phyloP scores from a whole-genome alignment of 2,797 vertebrate genomes.

The Danio aesculapii region DNA sequence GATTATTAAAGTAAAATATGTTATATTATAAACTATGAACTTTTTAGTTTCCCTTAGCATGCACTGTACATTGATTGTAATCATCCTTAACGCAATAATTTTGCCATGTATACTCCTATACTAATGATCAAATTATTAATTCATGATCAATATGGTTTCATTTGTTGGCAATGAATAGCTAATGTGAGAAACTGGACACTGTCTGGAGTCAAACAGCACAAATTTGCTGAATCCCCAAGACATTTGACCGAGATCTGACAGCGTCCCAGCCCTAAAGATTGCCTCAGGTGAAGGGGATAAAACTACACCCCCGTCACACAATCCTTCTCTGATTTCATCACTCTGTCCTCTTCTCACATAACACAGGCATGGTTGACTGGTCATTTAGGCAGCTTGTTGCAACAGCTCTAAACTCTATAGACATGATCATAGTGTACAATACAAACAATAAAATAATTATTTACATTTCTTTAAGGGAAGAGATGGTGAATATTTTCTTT shows the following conservation, averaged over 20 bases:
- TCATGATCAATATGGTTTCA: not conserved
- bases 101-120: not conserved
- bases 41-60: not conserved
- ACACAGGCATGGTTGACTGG: constrained; percentile 53
- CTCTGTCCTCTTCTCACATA: constrained; percentile 20
- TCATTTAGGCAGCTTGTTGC: constrained; percentile 51
- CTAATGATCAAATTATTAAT: not conserved
- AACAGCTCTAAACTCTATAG: constrained; percentile 30
- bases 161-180: not conserved
- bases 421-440: too few species aligned
- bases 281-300: not conserved
- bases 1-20: not conserved
- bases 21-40: not conserved
- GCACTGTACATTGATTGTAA: not conserved
- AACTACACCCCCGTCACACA: constrained; percentile 51
- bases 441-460: too few species aligned
- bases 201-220: not conserved
- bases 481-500: not conserved
- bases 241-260: constrained; percentile 3
- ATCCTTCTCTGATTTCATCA: constrained; percentile 39
- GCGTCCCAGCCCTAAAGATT: not conserved
- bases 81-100: not conserved
- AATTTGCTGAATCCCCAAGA: constrained; percentile 1
- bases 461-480: not conserved
- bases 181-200: not conserved